A percentile compares a stretch with the other conserved stretches of the same genome.
phyloP scores from a whole-genome alignment of 2,797 vertebrate species.

The Hirundo rustica region DNA sequence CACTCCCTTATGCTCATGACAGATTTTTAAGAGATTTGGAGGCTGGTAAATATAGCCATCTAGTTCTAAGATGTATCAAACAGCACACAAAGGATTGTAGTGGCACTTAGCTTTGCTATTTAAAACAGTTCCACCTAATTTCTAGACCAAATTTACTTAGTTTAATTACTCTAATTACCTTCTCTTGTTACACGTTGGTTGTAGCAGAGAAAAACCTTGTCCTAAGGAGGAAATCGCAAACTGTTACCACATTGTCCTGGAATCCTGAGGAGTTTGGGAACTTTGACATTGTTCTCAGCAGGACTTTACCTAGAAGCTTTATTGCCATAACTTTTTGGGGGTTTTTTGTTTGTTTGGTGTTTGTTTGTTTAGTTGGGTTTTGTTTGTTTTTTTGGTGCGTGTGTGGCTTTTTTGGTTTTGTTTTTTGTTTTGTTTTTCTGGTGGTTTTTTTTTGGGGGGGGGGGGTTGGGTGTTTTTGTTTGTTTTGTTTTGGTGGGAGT shows the following conservation, averaged over 20 bases:
- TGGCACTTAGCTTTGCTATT: not conserved
- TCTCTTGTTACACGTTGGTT: not conserved
- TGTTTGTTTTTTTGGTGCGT: not conserved
- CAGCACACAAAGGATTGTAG: not conserved
- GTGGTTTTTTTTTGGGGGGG: too few relatives aligned
- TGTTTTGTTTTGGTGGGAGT: too few relatives aligned
- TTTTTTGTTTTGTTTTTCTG: not conserved
- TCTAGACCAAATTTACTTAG: not conserved
- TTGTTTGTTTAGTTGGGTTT: not conserved
- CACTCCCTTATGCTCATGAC: not conserved
- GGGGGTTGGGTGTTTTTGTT: not conserved
- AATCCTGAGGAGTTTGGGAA: not conserved
- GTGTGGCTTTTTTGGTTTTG: not conserved
- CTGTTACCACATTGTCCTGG: not conserved
- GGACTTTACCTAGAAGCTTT: not conserved
- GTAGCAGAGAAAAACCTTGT: not conserved
- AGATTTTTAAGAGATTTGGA: not conserved
- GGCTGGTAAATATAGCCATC: not conserved
- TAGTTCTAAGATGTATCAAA: not conserved
- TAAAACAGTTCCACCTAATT: not conserved
- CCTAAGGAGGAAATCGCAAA: not conserved
- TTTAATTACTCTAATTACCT: not conserved
- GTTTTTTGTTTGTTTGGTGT: not conserved
- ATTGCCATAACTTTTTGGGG: not conserved
- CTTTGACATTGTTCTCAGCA: not conserved